Conservation (phyloP, 2,113 vertebrate genomes). For the Felis catus region F.catus_Fca126_mat1.0 CM031424.1:22374501-22375000, state of each 20-base stretch:
- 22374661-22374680: not conserved
- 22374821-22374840: constrained; percentile 71
- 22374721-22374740: constrained; percentile 33
- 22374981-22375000: constrained; percentile 51
- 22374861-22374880: constrained; percentile 48
- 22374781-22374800: constrained; percentile 68
- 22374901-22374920: constrained; percentile 53
- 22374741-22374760: not conserved
- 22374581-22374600: not conserved
- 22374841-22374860: constrained; percentile 63
- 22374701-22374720: not conserved
- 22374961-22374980: constrained; percentile 30
- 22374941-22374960: not conserved
- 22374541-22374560: not conserved
- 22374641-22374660: constrained; percentile 20
- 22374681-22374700: constrained; percentile 36
- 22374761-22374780: constrained; percentile 68
- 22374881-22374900: constrained; percentile 62
- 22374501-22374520: not conserved
- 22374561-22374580: not conserved
- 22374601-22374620: constrained; percentile 35
- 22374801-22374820: constrained; percentile 63
- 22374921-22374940: constrained; percentile 66
- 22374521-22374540: not conserved
- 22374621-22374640: not conserved